Conservation (phyloP, 2,888 invertebrate genomes). For the Agrochola macilenta region DNA sequence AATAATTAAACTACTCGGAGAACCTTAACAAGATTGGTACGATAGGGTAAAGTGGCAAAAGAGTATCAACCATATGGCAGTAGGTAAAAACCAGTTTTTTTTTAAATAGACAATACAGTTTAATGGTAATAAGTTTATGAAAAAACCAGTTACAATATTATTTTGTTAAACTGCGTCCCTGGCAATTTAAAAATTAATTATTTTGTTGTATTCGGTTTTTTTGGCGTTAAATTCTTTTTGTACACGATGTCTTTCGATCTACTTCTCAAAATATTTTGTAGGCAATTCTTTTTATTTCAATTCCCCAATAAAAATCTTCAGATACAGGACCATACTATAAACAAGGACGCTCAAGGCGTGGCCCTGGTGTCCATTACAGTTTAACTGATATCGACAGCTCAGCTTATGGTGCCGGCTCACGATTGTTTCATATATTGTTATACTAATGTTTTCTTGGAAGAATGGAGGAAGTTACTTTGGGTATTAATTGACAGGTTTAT, state of each 20-base stretch:
- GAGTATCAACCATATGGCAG: not conserved
- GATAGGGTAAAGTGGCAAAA: not conserved
- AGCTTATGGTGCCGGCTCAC: slow-evolving; percentile 75
- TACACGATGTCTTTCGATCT: too few species aligned
- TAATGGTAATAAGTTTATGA: too few species aligned
- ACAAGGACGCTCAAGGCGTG: slow-evolving; percentile 74
- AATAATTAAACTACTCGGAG: not conserved
- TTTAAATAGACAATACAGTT: too few species aligned
- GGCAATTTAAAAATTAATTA: too few species aligned
- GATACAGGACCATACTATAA: slow-evolving; percentile 51
- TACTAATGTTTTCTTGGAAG: slow-evolving; percentile 55
- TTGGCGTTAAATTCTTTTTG: not conserved
- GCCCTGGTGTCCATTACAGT: slow-evolving; percentile 79
- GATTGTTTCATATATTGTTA: slow-evolving; percentile 69
- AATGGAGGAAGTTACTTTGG: slow-evolving; percentile 57
- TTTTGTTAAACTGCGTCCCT: not conserved
- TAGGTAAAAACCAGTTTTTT: not conserved
- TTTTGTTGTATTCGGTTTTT: not conserved
- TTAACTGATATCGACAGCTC: slow-evolving; percentile 84
- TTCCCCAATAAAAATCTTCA: slow-evolving; percentile 46
- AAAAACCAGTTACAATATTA: not conserved
- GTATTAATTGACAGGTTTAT: slow-evolving; percentile 56
- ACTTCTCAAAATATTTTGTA: too few species aligned
- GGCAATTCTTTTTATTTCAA: too few species aligned
- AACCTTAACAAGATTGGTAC: too few species aligned